These are phyloP conservation scores for Parthenolecanium corni DNA, from an alignment of 2,888 invertebrate genomes.

Conservation along the genomic window DNA sequence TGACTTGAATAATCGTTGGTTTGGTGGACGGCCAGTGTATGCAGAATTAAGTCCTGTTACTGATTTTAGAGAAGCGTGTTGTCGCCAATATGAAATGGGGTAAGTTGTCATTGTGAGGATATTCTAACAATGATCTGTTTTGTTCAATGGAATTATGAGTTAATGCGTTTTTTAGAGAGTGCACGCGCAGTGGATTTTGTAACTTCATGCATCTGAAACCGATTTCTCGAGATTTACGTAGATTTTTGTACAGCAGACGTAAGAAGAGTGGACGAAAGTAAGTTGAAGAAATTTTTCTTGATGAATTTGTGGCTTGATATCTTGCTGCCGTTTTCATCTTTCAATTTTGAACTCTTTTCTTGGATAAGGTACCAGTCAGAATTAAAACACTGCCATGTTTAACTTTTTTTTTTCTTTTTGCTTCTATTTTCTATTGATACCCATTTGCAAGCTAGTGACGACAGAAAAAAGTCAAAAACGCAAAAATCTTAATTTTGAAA, in stretches of 20 bases:
- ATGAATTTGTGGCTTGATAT: too few relatives aligned
- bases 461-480: too few relatives aligned
- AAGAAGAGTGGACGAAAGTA: conserved; percentile 35
- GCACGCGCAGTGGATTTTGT: conserved; percentile 96
- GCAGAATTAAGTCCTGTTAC: conserved; percentile 98
- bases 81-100: conserved; percentile 99
- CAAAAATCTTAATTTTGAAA: too few relatives aligned
- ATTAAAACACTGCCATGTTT: too few relatives aligned
- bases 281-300: conserved; percentile 23
- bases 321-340: too few relatives aligned
- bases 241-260: conserved; percentile 49
- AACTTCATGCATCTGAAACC: conserved; percentile 99
- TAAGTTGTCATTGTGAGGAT: conserved; percentile 36
- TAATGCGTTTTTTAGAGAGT: conserved; percentile 51
- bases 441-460: too few relatives aligned
- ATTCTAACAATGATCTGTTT: not conserved
- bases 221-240: conserved; percentile 83
- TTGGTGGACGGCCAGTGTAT: conserved; percentile 94
- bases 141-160: not conserved
- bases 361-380: too few relatives aligned
- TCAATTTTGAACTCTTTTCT: too few relatives aligned
- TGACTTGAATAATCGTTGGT: conserved; percentile 97
- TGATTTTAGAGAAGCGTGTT: conserved; percentile 98
- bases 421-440: too few relatives aligned
- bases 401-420: too few relatives aligned